phyloP scores from a whole-genome alignment of 1,140 invertebrate species.

The Episyrphus balteatus region DNA sequence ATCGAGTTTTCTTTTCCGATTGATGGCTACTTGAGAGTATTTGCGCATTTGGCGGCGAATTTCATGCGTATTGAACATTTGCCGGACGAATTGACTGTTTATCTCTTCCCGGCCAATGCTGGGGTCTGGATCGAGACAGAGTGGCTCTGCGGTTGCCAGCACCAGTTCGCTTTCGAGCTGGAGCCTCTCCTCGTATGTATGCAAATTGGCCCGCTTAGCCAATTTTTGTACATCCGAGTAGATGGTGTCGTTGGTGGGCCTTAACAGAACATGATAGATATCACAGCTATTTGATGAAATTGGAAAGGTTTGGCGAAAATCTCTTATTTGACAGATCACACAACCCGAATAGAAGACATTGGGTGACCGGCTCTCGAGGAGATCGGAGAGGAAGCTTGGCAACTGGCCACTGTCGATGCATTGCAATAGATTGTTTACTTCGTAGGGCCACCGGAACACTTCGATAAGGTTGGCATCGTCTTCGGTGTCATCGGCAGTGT shows the following conservation, averaged over 20 bases:
- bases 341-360: constrained; percentile 84
- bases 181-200: constrained; percentile 67
- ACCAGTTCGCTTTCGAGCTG: constrained; percentile 72
- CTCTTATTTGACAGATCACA: constrained; percentile 81
- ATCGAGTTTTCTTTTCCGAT: constrained; percentile 78
- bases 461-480: constrained; percentile 55
- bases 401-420: constrained; percentile 78
- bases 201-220: constrained; percentile 6
- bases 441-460: constrained; percentile 63
- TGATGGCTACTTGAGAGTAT: constrained; percentile 67
- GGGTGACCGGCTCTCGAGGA: constrained; percentile 66
- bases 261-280: constrained; percentile 75
- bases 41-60: constrained; percentile 61
- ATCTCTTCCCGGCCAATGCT: constrained; percentile 62
- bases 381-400: constrained; percentile 72
- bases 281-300: constrained; percentile 55
- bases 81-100: constrained; percentile 57
- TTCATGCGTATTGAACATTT: constrained; percentile 61
- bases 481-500: constrained; percentile 15
- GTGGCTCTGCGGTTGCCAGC: constrained; percentile 66
- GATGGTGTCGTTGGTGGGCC: constrained; percentile 73
- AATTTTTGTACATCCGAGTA: constrained; percentile 33
- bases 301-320: constrained; percentile 68
- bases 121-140: constrained; percentile 79
- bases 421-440: constrained; percentile 61